Evolutionary conservation across 2,888 invertebrate genomes (phyloP).

Genomic region (Dilophus febrilis): DNA sequence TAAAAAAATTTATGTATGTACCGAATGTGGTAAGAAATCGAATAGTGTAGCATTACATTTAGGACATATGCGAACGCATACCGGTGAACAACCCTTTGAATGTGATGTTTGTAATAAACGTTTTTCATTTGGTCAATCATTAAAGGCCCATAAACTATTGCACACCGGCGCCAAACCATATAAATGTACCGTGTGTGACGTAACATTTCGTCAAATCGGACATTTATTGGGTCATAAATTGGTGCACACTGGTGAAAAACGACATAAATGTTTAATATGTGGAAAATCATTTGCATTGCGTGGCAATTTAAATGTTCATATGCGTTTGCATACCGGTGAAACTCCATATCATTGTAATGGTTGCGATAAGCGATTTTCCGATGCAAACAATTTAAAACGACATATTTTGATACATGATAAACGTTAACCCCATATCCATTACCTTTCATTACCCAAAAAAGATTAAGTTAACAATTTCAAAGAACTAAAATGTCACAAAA

Average conservation of each 20-base stretch:
- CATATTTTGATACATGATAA: constrained; percentile 13
- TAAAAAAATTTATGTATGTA: too few relatives aligned
- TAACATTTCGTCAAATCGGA: constrained; percentile 10
- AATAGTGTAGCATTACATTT: constrained; percentile 6
- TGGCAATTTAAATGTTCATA: constrained; percentile 12
- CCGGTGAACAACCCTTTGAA: constrained; percentile 10
- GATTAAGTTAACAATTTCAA: too few relatives aligned
- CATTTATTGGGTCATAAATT: constrained; percentile 11
- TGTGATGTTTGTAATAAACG: constrained; percentile 9
- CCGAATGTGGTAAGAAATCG: constrained; percentile 10
- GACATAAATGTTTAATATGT: constrained; percentile 10
- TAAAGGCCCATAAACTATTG: constrained; percentile 9
- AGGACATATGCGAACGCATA: constrained; percentile 10
- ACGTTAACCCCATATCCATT: too few relatives aligned
- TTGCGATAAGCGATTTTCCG: constrained; percentile 13
- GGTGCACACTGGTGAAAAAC: constrained; percentile 10
- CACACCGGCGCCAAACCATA: constrained; percentile 12
- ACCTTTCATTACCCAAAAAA: too few relatives aligned
- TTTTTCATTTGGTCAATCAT: constrained; percentile 10
- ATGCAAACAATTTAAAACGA: constrained; percentile 13
- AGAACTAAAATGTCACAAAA: too few relatives aligned
- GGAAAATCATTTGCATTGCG: constrained; percentile 10
- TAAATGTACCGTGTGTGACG: constrained; percentile 8
- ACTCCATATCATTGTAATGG: constrained; percentile 12
- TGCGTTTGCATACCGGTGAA: constrained; percentile 13